phyloP scores from a whole-genome alignment of 2,113 vertebrate species.

The Gymnogyps californianus region DNA sequence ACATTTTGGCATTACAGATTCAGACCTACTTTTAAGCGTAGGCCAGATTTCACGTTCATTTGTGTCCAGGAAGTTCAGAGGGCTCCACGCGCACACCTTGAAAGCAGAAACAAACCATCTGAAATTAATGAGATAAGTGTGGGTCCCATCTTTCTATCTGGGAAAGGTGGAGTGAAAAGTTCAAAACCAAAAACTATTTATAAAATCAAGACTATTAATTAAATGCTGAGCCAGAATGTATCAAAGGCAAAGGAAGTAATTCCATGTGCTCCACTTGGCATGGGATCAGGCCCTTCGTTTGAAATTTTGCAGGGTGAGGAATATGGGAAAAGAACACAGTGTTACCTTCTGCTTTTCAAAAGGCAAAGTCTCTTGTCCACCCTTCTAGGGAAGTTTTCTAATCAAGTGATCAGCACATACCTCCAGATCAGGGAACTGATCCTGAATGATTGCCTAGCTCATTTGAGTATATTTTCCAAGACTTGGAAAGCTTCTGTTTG shows the following conservation, averaged over 20 bases:
- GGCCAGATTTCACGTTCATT: conserved; percentile 13
- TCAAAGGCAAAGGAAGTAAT: conserved; percentile 61
- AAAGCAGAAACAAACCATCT: conserved; percentile 48
- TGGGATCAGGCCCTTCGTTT: neutral
- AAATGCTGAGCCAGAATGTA: conserved; percentile 49
- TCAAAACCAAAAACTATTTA: conserved; percentile 26
- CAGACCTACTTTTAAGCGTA: neutral
- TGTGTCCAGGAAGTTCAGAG: conserved; percentile 27
- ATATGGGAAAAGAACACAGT: neutral
- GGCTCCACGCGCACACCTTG: neutral
- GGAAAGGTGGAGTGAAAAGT: conserved; percentile 56
- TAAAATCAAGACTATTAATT: conserved; percentile 49
- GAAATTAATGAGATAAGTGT: conserved; percentile 44
- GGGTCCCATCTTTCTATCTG: conserved; percentile 24
- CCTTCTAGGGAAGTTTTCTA: neutral
- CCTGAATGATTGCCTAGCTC: neutral
- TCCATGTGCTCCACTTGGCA: conserved; percentile 58
- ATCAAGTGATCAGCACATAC: neutral
- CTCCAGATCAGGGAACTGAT: neutral
- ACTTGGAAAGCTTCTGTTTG: neutral
- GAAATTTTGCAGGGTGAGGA: conserved; percentile 14
- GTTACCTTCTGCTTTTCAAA: conserved; percentile 5
- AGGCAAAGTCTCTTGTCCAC: neutral
- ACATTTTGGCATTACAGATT: neutral
- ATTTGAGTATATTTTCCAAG: neutral